Conservation (phyloP, 2,113 vertebrate species). For the Lasiurus borealis region DNA sequence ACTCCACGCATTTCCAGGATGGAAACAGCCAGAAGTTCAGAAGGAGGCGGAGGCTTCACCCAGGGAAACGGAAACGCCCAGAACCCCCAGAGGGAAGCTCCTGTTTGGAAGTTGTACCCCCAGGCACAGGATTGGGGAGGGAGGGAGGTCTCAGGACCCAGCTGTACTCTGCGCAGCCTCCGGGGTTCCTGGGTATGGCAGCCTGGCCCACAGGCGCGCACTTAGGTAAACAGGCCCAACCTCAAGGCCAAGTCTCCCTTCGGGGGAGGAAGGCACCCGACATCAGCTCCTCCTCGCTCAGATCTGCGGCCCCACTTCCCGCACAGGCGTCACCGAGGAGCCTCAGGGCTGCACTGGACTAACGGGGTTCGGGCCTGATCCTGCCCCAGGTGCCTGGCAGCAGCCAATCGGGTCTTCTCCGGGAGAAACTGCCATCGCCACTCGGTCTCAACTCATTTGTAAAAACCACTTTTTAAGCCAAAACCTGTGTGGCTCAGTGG, state of each 20-base stretch:
- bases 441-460: not conserved
- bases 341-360: not conserved
- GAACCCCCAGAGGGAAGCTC: not conserved
- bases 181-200: not conserved
- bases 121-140: not conserved
- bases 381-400: not conserved
- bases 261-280: not conserved
- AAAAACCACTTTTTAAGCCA: not conserved
- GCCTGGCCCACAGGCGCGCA: no score
- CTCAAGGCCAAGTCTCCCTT: not conserved
- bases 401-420: not conserved
- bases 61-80: not conserved
- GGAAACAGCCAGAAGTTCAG: conserved; percentile 29
- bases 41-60: not conserved
- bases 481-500: no score
- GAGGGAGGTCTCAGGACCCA: not conserved
- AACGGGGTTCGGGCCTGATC: not conserved
- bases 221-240: not conserved
- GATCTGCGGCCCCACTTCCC: not conserved
- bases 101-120: not conserved
- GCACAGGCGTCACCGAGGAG: not conserved
- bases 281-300: not conserved
- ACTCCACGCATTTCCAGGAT: not conserved
- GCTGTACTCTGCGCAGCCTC: not conserved
- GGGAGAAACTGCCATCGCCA: not conserved